Evolutionary conservation across 2,888 invertebrate genomes (phyloP).

Genomic region (Rugalucina vietnamica): DNA sequence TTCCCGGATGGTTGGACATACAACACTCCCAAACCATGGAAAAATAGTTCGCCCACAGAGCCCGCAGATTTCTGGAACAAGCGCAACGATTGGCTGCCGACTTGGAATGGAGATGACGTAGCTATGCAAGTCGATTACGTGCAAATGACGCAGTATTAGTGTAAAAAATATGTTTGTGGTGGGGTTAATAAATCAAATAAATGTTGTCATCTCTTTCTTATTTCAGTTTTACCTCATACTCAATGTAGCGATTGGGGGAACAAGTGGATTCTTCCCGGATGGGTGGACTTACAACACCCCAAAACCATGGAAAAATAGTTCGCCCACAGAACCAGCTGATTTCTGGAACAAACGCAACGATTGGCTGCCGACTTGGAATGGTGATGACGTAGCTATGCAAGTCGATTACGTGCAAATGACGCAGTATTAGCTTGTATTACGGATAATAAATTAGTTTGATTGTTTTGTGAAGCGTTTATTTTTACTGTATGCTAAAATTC

Average conservation of each 20-base stretch:
- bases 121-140: conserved; percentile 88
- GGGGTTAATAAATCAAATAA: no score
- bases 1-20: conserved; percentile 71
- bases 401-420: conserved; percentile 89
- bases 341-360: conserved; percentile 88
- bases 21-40: conserved; percentile 89
- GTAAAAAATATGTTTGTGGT: no score
- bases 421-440: conserved; percentile 66
- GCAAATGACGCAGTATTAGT: conserved; percentile 85
- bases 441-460: no score
- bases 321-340: conserved; percentile 74
- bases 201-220: no score
- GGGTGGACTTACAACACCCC: conserved; percentile 63
- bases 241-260: conserved; percentile 77
- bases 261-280: conserved; percentile 83
- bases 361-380: conserved; percentile 88
- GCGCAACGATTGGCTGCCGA: conserved; percentile 86
- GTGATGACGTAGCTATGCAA: conserved; percentile 86
- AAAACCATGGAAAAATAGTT: conserved; percentile 91
- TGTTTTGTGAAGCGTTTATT: no score
- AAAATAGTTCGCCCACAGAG: conserved; percentile 84
- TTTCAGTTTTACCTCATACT: conserved; percentile 84
- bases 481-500: no score
- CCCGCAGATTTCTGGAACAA: conserved; percentile 87
- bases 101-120: conserved; percentile 87